Conservation (phyloP, 2,113 vertebrate species). For the Antechinus flavipes region DNA sequence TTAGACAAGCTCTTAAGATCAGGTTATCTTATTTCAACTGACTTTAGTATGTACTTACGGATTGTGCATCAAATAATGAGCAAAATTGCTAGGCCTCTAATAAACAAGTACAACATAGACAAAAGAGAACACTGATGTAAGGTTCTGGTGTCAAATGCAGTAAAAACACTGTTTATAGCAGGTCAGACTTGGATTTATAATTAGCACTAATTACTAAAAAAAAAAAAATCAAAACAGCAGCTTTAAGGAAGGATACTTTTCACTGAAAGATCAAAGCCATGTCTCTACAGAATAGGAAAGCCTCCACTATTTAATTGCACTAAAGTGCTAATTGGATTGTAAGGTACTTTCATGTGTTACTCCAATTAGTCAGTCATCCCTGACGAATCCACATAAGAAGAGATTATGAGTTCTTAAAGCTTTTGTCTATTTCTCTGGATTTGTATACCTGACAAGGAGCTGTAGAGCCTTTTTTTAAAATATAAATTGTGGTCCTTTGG, state of each 20-base stretch:
- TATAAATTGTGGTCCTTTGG: slow-evolving; percentile 81
- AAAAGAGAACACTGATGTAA: slow-evolving; percentile 85
- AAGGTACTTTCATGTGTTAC: slow-evolving; percentile 88
- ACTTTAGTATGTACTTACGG: slow-evolving; percentile 78
- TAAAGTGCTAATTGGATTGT: slow-evolving; percentile 91
- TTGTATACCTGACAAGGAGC: slow-evolving; percentile 82
- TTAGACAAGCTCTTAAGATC: slow-evolving; percentile 74
- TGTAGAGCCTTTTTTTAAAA: slow-evolving; percentile 78
- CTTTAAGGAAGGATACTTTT: slow-evolving; percentile 88
- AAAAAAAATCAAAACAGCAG: slow-evolving; percentile 85
- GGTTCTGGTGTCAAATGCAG: slow-evolving; percentile 85
- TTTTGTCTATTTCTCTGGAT: slow-evolving; percentile 78
- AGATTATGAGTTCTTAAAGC: slow-evolving; percentile 86
- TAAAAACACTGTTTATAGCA: slow-evolving; percentile 86
- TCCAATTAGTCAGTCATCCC: slow-evolving; percentile 88
- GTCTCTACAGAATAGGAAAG: slow-evolving; percentile 87
- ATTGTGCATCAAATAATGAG: slow-evolving; percentile 83
- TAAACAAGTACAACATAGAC: slow-evolving; percentile 88
- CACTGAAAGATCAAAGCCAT: slow-evolving; percentile 88
- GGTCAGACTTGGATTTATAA: slow-evolving; percentile 86
- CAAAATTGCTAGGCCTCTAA: slow-evolving; percentile 82
- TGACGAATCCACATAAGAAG: slow-evolving; percentile 85
- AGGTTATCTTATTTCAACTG: slow-evolving; percentile 79
- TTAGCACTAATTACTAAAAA: slow-evolving; percentile 88
- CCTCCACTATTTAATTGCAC: slow-evolving; percentile 88